These are phyloP conservation scores for Potamarius usumacintae DNA, from an alignment of 2,113 vertebrate species.

Conservation along the genomic window DNA sequence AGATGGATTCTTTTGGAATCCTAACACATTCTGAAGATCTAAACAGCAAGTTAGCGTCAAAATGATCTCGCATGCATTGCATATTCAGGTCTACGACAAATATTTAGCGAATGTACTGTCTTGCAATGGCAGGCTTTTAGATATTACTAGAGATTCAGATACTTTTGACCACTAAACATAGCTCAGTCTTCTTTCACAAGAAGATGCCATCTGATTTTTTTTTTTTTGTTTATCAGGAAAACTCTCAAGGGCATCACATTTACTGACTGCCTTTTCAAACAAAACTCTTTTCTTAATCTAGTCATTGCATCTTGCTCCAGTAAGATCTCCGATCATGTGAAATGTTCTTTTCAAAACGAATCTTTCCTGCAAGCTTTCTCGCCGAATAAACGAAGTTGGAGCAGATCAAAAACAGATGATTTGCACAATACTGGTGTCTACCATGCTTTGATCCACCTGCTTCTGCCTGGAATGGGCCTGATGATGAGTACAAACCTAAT, in stretches of 20 bases:
- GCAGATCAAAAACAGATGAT: neutral
- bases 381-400: neutral
- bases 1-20: too few species aligned
- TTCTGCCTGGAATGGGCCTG: neutral
- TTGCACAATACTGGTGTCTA: neutral
- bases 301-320: neutral
- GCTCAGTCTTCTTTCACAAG: too few species aligned
- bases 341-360: neutral
- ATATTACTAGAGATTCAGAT: neutral
- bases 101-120: neutral
- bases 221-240: too few species aligned
- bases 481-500: neutral
- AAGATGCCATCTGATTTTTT: too few species aligned
- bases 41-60: too few species aligned
- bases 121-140: neutral
- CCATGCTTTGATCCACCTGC: neutral
- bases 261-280: too few species aligned
- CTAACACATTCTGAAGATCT: too few species aligned
- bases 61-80: neutral
- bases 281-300: too few species aligned
- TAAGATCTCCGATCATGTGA: neutral
- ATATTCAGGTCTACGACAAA: neutral
- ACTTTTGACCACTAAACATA: neutral
- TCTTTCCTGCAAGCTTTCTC: neutral
- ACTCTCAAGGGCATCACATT: too few species aligned